These are phyloP conservation scores for Nycticryphes semicollaris DNA, from an alignment of 2,113 vertebrate genomes.

Conservation along the genomic window DNA sequence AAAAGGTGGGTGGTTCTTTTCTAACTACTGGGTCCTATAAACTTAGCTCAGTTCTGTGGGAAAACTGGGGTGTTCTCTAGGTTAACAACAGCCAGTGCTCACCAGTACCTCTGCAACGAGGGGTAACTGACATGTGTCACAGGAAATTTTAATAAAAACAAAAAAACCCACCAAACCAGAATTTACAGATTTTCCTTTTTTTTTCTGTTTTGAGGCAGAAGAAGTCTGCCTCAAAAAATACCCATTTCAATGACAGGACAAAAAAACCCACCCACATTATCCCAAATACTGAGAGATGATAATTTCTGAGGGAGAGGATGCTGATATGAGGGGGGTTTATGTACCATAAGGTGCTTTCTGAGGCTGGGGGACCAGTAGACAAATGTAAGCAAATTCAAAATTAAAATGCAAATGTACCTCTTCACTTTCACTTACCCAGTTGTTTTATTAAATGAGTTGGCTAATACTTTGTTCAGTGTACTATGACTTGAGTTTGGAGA, in stretches of 20 bases:
- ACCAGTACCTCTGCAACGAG: background rate
- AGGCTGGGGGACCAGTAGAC: background rate
- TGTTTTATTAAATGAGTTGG: background rate
- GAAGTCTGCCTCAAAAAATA: background rate
- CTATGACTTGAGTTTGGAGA: background rate
- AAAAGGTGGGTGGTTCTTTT: background rate
- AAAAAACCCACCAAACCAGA: background rate
- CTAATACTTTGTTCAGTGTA: background rate
- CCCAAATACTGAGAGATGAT: background rate
- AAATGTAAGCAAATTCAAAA: background rate
- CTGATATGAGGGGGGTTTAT: background rate
- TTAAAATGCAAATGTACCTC: conserved; percentile 9
- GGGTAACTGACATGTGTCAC: background rate
- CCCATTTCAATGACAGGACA: background rate
- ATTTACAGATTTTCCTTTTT: background rate
- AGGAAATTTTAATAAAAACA: background rate
- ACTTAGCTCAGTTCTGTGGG: background rate
- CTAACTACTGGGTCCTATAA: background rate
- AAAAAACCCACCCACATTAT: background rate
- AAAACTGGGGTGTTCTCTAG: background rate
- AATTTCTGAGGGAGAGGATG: background rate
- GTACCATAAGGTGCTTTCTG: background rate
- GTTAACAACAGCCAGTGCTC: background rate
- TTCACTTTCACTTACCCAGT: background rate
- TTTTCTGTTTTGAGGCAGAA: background rate